Evolutionary conservation across 2,797 vertebrate genomes (phyloP).

Genomic region (Gobio occitaniae): DNA sequence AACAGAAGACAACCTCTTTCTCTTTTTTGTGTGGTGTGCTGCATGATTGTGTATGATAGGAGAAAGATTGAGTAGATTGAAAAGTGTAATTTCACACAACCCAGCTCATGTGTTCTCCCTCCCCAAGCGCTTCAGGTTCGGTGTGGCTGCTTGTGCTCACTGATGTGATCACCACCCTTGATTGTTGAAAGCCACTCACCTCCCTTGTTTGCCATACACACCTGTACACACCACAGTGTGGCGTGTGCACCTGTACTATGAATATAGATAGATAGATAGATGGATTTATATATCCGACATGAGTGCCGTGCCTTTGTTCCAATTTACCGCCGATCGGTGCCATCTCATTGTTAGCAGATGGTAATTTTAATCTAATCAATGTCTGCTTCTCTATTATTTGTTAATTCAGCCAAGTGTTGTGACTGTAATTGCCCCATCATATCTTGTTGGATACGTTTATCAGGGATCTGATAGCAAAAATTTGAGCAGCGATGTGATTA

Average conservation of each 20-base stretch:
- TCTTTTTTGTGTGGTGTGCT: not conserved
- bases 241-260: not conserved
- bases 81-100: constrained; percentile 35
- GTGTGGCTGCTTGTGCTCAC: constrained; percentile 2
- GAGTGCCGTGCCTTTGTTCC: not conserved
- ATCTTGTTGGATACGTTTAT: constrained; percentile 26
- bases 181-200: constrained; percentile 18
- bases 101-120: not conserved
- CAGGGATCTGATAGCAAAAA: constrained; percentile 20
- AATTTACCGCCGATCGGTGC: not conserved
- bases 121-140: not conserved
- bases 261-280: constrained; percentile 20
- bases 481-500: constrained; percentile 17
- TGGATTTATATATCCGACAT: constrained; percentile 24
- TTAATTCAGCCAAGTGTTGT: constrained; percentile 61
- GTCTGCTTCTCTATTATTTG: constrained; percentile 67
- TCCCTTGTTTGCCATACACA: constrained; percentile 2
- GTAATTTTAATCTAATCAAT: constrained; percentile 53
- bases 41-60: not conserved
- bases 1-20: not conserved
- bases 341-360: constrained; percentile 38
- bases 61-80: constrained; percentile 14
- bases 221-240: constrained; percentile 4
- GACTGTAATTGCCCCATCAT: constrained; percentile 43
- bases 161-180: constrained; percentile 12